Conservation (phyloP, 2,113 vertebrate species). For the Microtus richardsoni region DNA sequence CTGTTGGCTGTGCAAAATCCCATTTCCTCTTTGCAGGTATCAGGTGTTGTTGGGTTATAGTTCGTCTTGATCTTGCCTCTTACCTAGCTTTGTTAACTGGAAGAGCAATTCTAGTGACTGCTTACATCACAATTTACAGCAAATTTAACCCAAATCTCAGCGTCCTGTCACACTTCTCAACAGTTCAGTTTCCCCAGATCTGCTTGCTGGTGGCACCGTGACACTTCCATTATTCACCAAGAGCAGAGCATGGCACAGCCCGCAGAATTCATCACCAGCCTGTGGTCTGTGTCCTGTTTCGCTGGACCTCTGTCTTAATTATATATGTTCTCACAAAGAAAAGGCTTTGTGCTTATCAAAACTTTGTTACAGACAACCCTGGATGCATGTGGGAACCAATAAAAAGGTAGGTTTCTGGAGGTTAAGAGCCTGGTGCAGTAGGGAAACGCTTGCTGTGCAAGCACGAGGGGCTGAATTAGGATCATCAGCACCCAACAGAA, state of each 20-base stretch:
- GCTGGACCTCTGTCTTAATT: neutral
- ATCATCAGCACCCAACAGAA: neutral
- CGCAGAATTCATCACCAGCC: neutral
- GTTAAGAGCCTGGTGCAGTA: neutral
- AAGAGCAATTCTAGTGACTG: neutral
- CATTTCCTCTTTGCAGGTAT: constrained; percentile 77
- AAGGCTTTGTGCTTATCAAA: neutral
- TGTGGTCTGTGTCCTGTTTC: neutral
- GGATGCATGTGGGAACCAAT: neutral
- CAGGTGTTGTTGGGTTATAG: constrained; percentile 8
- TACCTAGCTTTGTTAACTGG: neutral
- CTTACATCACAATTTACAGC: neutral
- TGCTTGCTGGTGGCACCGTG: neutral
- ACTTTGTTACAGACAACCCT: neutral
- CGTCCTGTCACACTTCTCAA: neutral
- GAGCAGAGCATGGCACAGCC: neutral
- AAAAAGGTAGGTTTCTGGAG: neutral
- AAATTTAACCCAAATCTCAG: neutral
- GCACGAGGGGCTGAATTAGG: neutral
- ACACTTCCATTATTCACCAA: neutral
- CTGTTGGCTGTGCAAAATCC: constrained; percentile 58
- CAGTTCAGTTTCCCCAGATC: neutral
- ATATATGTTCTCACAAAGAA: neutral
- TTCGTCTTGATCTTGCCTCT: constrained; percentile 56
- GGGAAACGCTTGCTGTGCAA: neutral